phyloP scores from a whole-genome alignment of 2,888 invertebrate species.

The Gasteruption jaculator region DNA sequence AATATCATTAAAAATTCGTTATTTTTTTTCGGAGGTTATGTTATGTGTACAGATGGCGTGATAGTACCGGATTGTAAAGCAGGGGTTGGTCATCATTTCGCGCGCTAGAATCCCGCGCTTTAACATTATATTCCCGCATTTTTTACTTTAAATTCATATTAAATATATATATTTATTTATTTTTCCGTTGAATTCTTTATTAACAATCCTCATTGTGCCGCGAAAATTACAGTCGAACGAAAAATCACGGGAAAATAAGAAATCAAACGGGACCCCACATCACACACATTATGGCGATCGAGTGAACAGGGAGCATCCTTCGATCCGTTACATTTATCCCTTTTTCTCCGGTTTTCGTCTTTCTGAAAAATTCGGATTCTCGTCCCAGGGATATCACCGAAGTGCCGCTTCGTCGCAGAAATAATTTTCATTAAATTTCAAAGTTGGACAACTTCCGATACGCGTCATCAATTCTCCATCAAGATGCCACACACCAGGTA shows the following conservation, averaged over 20 bases:
- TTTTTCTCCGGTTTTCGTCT: too few relatives aligned
- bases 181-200: too few relatives aligned
- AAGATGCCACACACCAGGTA: constrained; percentile 49
- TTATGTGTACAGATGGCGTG: constrained; percentile 46
- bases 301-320: constrained; percentile 33
- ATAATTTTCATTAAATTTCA: constrained; percentile 2
- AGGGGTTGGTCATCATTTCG: constrained; percentile 48
- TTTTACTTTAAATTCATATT: constrained; percentile 24
- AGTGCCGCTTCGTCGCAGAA: constrained; percentile 3
- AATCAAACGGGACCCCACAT: constrained; percentile 23
- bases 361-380: too few relatives aligned
- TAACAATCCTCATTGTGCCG: too few relatives aligned
- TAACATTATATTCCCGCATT: constrained; percentile 26
- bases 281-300: constrained; percentile 44
- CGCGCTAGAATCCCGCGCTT: constrained; percentile 49
- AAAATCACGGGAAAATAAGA: constrained; percentile 19
- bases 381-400: too few relatives aligned
- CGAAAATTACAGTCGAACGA: neutral
- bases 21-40: constrained; percentile 46
- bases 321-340: constrained; percentile 28
- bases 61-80: constrained; percentile 34
- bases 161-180: constrained; percentile 11
- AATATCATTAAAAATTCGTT: too few relatives aligned
- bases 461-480: constrained; percentile 33
- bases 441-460: constrained; percentile 21